Evolutionary conservation across 2,888 invertebrate species (phyloP).

Genomic region (Euspilapteryx auroguttella): DNA sequence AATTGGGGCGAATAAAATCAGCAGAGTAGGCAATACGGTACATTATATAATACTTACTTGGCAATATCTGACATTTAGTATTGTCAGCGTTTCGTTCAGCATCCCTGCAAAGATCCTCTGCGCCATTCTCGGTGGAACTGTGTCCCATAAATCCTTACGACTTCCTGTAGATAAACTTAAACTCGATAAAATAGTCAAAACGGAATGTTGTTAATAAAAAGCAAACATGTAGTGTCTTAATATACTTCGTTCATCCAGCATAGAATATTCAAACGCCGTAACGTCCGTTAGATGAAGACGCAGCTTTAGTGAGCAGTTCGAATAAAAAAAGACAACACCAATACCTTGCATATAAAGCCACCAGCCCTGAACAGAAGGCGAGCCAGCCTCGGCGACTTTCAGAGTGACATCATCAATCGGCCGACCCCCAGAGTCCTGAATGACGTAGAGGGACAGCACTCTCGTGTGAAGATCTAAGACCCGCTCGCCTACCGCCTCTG

Average conservation of each 20-base stretch:
- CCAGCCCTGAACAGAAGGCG: conserved; percentile 86
- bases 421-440: conserved; percentile 80
- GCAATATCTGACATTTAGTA: conserved; percentile 77
- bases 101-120: conserved; percentile 83
- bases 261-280: too few relatives aligned
- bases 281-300: too few relatives aligned
- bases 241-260: too few relatives aligned
- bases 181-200: too few relatives aligned
- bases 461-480: conserved; percentile 80
- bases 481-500: conserved; percentile 81
- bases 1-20: too few relatives aligned
- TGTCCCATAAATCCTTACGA: conserved; percentile 80
- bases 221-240: too few relatives aligned
- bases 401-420: conserved; percentile 67
- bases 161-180: conserved; percentile 58
- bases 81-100: conserved; percentile 82
- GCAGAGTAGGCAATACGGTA: too few relatives aligned
- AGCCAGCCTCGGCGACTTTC: conserved; percentile 67
- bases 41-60: too few relatives aligned
- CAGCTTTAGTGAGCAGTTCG: too few relatives aligned
- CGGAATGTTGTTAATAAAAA: too few relatives aligned
- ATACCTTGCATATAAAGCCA: conserved; percentile 85
- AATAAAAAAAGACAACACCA: too few relatives aligned
- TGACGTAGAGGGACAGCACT: conserved; percentile 74
- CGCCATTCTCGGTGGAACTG: conserved; percentile 87